phyloP scores from a whole-genome alignment of 2,888 invertebrate species.

The Ophioninae sp. region DNA sequence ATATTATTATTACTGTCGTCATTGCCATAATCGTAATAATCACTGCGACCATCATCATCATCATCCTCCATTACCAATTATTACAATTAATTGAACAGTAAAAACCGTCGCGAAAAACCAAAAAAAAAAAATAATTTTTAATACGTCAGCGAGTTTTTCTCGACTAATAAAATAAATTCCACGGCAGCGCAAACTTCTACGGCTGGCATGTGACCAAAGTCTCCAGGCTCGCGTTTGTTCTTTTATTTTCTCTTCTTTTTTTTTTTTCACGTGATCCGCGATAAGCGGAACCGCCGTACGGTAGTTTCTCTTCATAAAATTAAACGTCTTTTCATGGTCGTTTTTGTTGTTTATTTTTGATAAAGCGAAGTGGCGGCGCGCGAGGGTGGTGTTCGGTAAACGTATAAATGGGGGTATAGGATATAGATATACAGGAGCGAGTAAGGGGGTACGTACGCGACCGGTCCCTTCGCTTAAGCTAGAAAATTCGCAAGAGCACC shows the following conservation, averaged over 20 bases:
- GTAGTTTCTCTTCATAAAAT: conserved; percentile 43
- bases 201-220: conserved; percentile 6
- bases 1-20: background rate
- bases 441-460: background rate
- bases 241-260: background rate
- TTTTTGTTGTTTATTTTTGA: background rate
- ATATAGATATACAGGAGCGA: background rate
- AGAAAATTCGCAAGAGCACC: conserved; percentile 1
- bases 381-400: conserved; percentile 20
- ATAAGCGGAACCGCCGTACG: conserved; percentile 14
- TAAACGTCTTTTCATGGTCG: conserved; percentile 15
- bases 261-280: conserved; percentile 1
- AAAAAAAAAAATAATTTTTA: background rate
- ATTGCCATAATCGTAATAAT: background rate
- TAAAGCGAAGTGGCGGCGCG: background rate
- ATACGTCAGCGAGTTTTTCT: background rate
- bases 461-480: conserved; percentile 5
- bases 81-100: too few relatives aligned
- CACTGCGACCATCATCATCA: background rate
- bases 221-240: background rate
- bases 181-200: conserved; percentile 26
- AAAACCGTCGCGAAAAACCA: too few relatives aligned
- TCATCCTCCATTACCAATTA: background rate
- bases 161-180: conserved; percentile 31
- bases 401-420: background rate